Base-by-base conservation (phyloP, 2,797 vertebrate genomes). In the Sarcophilus harrisii region DNA sequence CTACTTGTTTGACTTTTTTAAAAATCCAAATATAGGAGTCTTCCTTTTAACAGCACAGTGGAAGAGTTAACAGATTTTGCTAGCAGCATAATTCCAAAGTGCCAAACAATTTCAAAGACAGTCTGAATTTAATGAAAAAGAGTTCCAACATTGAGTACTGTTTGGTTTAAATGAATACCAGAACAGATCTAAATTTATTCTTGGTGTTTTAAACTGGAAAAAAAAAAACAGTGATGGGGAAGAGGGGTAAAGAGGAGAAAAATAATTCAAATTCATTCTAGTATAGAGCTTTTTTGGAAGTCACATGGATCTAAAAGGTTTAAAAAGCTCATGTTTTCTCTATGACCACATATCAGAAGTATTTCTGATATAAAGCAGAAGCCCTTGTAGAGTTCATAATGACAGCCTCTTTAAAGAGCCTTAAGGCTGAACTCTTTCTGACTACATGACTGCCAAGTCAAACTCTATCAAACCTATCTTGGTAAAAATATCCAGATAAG, bases 291-390 rank as follows among this genome's bases (percentile, higher is more conserved):
- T 95, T 13, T 49, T 59, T 54, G 90, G 30, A 92, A 96, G n/a
- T 94, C 59, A 96, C 87, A 49, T 59, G 92, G 73, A 92, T 49
- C 52, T 60, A 62, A 89, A 49, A 94, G 13, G 12, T 81, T 32
- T 59, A 55, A 91, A 92, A 66, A 95, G 49, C 32, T 89, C 11
- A 60, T 13, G 6, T 91, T 45, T 90, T 81, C 28, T 90, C 55
- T 54, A 3, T 94, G 55, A 73, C 45, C 8, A 5, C 28, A 10
- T 32, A 52, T 49, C 49, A 57, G 29, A 91, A 45, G 29, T 57
- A 95, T 57, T 91, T 89, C 58, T 89, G 54, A 90, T 38, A 92
- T 49, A 93, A 81, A 90, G 66, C 59, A 52, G 45, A 95, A 91
- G 91, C 58, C 29, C 10, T 49, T 30, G 21, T 58, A 55, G 60